Conservation (phyloP, 2,797 vertebrate genomes). For the Eupleurogrammus muticus region DNA sequence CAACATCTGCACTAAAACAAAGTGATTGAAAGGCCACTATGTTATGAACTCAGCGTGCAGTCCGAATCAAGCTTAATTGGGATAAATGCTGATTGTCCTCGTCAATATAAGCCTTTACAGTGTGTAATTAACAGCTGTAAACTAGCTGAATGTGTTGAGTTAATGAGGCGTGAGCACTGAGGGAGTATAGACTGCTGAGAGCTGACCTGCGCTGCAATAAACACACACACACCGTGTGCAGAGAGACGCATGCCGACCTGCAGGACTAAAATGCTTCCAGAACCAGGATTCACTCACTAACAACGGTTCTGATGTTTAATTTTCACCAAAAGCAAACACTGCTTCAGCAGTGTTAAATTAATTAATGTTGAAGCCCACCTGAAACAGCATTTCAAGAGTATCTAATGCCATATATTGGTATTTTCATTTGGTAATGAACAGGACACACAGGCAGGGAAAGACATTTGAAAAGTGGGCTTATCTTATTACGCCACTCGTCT, state of each 20-base stretch:
- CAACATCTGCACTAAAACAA: conserved; percentile 21
- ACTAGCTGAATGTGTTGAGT: conserved; percentile 73
- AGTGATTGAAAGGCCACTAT: conserved; percentile 24
- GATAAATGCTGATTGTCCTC: conserved; percentile 70
- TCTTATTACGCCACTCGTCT: no score
- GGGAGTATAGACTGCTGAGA: conserved; percentile 66
- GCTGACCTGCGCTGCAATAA: conserved; percentile 67
- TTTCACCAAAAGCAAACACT: not conserved
- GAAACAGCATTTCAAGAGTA: no score
- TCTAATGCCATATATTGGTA: no score
- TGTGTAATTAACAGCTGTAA: conserved; percentile 80
- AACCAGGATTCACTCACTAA: conserved; percentile 33
- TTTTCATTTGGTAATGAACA: no score
- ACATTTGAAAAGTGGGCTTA: no score
- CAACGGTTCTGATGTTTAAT: not conserved
- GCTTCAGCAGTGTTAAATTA: not conserved
- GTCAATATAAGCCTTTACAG: conserved; percentile 74
- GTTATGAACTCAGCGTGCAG: conserved; percentile 47
- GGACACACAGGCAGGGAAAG: no score
- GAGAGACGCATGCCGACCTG: conserved; percentile 34
- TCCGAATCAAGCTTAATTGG: conserved; percentile 60
- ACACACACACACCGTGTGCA: conserved; percentile 58
- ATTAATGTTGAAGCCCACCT: no score
- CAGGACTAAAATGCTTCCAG: conserved; percentile 34
- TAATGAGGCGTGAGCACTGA: conserved; percentile 77